A percentile compares a stretch with the other conserved stretches of the same genome.
These are phyloP conservation scores for Nycteola revayana DNA, from an alignment of 2,888 invertebrate genomes.

Conservation along the genomic window DNA sequence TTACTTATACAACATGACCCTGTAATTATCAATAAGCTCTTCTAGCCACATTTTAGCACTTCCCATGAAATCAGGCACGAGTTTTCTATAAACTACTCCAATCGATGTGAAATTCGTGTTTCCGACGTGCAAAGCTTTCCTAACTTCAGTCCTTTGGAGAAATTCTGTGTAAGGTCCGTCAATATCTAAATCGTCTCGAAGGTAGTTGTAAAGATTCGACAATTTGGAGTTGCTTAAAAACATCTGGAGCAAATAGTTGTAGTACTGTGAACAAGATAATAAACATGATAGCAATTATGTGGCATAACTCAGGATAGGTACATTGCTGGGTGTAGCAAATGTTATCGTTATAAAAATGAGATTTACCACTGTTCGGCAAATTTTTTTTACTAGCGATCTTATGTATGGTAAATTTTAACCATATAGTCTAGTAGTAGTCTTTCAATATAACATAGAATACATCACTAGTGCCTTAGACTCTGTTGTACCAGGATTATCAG, in stretches of 20 bases:
- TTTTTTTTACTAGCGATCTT: too few relatives aligned
- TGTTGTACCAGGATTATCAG: too few relatives aligned
- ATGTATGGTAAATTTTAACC: too few relatives aligned
- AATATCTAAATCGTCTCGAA: conserved; percentile 61
- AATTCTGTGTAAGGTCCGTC: conserved; percentile 67
- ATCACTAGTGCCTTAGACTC: too few relatives aligned
- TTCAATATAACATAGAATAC: too few relatives aligned
- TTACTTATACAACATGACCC: conserved; percentile 83
- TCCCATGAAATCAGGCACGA: conserved; percentile 79
- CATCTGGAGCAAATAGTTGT: conserved; percentile 70
- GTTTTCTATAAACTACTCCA: conserved; percentile 72
- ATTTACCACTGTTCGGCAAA: too few relatives aligned
- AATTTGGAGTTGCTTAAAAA: conserved; percentile 68
- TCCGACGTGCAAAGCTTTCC: conserved; percentile 79
- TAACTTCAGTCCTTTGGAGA: conserved; percentile 65
- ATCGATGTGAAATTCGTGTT: conserved; percentile 74
- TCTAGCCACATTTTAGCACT: conserved; percentile 82
- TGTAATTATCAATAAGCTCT: conserved; percentile 77
- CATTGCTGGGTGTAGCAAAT: too few relatives aligned
- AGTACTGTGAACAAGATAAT: conserved; percentile 61
- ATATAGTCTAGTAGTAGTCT: too few relatives aligned
- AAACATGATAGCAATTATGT: too few relatives aligned
- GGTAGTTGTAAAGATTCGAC: conserved; percentile 74
- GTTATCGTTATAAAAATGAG: too few relatives aligned
- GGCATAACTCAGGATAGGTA: too few relatives aligned